Evolutionary conservation across 2,797 vertebrate genomes (phyloP).

Genomic region (Bufotes viridis): DNA sequence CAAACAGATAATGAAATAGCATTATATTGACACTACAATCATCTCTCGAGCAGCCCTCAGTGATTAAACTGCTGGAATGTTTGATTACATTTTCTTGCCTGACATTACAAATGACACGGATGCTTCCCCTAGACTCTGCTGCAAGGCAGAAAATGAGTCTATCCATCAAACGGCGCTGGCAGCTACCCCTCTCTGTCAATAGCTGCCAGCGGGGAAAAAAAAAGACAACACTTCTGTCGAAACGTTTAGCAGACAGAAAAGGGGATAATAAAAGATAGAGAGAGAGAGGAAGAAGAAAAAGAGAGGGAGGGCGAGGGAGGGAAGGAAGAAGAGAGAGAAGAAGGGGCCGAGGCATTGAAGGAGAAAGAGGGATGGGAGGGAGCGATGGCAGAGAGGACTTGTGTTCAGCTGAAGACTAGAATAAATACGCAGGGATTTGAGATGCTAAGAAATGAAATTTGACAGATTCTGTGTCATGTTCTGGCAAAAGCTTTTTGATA

Average conservation of each 20-base stretch:
- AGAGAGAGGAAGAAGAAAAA: conserved; percentile 66
- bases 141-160: conserved; percentile 99
- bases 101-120: conserved; percentile 99
- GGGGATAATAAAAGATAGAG: conserved; percentile 84
- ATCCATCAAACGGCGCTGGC: conserved; percentile 99
- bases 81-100: conserved; percentile 99
- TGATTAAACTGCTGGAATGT: conserved; percentile 99
- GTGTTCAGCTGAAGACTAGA: conserved; percentile 79
- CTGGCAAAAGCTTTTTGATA: conserved; percentile 83
- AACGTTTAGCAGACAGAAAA: conserved; percentile 97
- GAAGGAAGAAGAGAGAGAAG: conserved; percentile 64
- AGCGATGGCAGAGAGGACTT: conserved; percentile 77
- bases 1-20: conserved; percentile 99
- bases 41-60: conserved; percentile 99
- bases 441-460: conserved; percentile 88
- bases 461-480: conserved; percentile 88
- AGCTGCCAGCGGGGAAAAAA: conserved; percentile 89
- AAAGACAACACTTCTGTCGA: conserved; percentile 97
- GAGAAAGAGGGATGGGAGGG: conserved; percentile 79
- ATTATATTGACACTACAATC: conserved; percentile 99
- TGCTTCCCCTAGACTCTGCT: conserved; percentile 99
- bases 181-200: conserved; percentile 99
- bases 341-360: conserved; percentile 77
- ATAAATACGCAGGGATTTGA: conserved; percentile 87
- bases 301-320: conserved; percentile 68